These are phyloP conservation scores for Trissonchulus sp. DNA, from an alignment of 2,888 invertebrate species.

Conservation along the genomic window DNA sequence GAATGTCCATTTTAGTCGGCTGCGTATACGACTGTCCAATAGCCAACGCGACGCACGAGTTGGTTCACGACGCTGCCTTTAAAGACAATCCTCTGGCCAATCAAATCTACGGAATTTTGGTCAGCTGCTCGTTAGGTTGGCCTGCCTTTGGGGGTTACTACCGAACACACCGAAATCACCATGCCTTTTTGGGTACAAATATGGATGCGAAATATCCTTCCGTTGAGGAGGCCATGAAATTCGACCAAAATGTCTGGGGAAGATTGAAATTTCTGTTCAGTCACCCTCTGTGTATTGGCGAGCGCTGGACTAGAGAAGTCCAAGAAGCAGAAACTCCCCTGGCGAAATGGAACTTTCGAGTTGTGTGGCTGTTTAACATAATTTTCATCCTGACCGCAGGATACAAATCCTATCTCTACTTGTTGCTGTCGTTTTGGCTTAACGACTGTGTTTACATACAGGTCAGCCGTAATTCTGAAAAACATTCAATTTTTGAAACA, in stretches of 20 bases:
- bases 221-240: constrained; percentile 7
- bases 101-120: not conserved
- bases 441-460: constrained; percentile 29
- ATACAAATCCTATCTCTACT: constrained; percentile 23
- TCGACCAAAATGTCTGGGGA: constrained; percentile 20
- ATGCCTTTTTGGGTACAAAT: constrained; percentile 23
- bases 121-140: constrained; percentile 6
- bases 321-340: not conserved
- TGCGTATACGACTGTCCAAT: constrained; percentile 25
- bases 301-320: not conserved
- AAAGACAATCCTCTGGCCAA: constrained; percentile 8
- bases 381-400: constrained; percentile 2
- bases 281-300: constrained; percentile 24
- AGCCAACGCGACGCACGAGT: constrained; percentile 24
- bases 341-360: not conserved
- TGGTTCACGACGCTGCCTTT: constrained; percentile 23
- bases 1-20: not conserved
- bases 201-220: constrained; percentile 27
- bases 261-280: constrained; percentile 17
- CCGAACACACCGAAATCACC: constrained; percentile 20
- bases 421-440: constrained; percentile 25
- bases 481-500: no score
- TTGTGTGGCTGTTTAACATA: not conserved
- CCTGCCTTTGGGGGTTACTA: constrained; percentile 25
- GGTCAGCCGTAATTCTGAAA: no score